Evolutionary conservation across 2,888 invertebrate species (phyloP).

Genomic region (Orthonychiurus folsomi): DNA sequence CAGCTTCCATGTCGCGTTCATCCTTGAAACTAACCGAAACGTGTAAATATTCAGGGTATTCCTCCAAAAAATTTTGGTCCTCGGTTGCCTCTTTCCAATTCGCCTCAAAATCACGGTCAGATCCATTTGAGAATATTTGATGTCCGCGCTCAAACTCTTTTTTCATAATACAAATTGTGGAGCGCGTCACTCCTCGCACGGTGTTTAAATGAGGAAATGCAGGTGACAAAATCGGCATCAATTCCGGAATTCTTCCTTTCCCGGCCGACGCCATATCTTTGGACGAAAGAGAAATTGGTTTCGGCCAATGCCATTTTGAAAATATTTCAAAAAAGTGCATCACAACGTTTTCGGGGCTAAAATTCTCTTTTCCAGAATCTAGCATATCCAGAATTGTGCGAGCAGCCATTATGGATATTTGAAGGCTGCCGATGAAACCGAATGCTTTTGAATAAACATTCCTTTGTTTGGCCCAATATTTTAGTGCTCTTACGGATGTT

Average conservation of each 20-base stretch:
- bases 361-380: not conserved
- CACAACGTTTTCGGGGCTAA: not conserved
- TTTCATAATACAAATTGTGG: not conserved
- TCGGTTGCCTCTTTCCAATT: not conserved
- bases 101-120: not conserved
- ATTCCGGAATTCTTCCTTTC: not conserved
- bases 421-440: not conserved
- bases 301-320: constrained; percentile 8
- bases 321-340: not conserved
- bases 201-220: not conserved
- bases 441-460: constrained; percentile 8
- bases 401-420: not conserved
- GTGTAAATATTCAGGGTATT: not conserved
- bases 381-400: not conserved
- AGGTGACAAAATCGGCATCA: constrained; percentile 10
- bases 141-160: not conserved
- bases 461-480: constrained; percentile 10
- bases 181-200: not conserved
- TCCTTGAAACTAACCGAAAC: not conserved
- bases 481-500: constrained; percentile 4
- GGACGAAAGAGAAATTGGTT: too few relatives aligned
- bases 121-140: not conserved
- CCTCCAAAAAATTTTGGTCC: too few relatives aligned
- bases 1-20: not conserved
- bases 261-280: not conserved